Base-by-base conservation (phyloP, 2,888 invertebrate genomes). In the Drosophila kuntzei region DNA sequence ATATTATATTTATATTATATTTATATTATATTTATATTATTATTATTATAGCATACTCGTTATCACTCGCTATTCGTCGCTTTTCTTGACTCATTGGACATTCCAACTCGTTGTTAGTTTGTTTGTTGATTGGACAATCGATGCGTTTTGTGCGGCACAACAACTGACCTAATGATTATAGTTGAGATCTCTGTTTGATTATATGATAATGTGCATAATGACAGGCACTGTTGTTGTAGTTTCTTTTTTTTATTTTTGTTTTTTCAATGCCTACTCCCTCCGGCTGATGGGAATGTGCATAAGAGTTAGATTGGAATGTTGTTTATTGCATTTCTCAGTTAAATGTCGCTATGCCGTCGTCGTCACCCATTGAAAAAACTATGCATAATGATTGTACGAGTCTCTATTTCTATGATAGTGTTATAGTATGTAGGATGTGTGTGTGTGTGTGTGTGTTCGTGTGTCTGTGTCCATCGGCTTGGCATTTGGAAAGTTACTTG, bases 291-390 rank as follows among this genome's bases (percentile, higher is more conserved):
- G 61, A 27, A 60, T 71, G 67, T 59, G 66, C 66, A 61, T 64
- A 67, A 49, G 54, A 78, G 71, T 84, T 70, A 74, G 70, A 76
- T 84, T 76, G 87, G 87, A 87, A 83, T 83, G 81, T 70, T 84
- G 80, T 80, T 87, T 78, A 83, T 80, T 86, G 80, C 83, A 82
- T 86, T 82, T 79, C 65, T 76, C 62, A 73, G 82, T 65, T 84
- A 79, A 81, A 84, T 81, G 75, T 74, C 71, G 82, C 50, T 49
- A 70, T 16, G 64, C 5, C 12, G 53, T 44, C 49, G 67, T 59
- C 70, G 63, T 55, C 79, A 65, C 39, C 72, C 59, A 61, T 59
- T 73, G 68, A 59, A 63, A 68, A 73, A 55, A 69, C 66, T 74
- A 61, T 85, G 80, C 76, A 81, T 82, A 79, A 82, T 85, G 76